Evolutionary conservation across 2,888 invertebrate species (phyloP), one percentile per base, ranked within the genome.

Genomic region (Magallana nippona): DNA sequence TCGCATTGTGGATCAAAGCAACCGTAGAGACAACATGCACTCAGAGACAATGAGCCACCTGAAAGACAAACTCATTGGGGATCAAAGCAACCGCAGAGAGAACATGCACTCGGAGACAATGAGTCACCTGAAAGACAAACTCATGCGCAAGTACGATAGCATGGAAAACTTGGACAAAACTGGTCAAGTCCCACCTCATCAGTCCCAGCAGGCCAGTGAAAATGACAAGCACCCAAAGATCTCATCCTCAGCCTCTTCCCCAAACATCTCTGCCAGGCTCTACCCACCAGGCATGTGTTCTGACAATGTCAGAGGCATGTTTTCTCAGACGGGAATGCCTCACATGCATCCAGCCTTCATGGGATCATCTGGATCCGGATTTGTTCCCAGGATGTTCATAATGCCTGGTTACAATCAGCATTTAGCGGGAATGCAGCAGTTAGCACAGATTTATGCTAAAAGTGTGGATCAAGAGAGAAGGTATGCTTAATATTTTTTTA

Each of bases 11-110:
- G 11, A 57, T 11, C 44, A 71, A 55, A 60, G 81, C 2, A 81
- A 83, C 57, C 44, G 60, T 10, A 80, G 77, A 78, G 83, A 83
- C 15, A 80, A 85, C 15, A n/a, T 83, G 27, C 91, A 91, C 84
- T 88, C 88, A 11, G 86, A 88, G 10, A 88, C 91, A 5, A 89
- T 91, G 78, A 88, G 89, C 5, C 88, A 91, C 71, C 87, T 92
- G 22, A 92, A 92, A 82, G 92, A 92, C 82, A 91, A 92, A 84
- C 83, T 92, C 22, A 86, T 91, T n/a, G n/a, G n/a, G n/a, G n/a
- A n/a, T n/a, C n/a, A n/a, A n/a, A n/a, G n/a, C n/a, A n/a, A n/a
- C n/a, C n/a, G n/a, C n/a, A n/a, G n/a, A n/a, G n/a, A n/a, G n/a
- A n/a, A n/a, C n/a, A n/a, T n/a, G n/a, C 91, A 91, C 84, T 88